Base-by-base conservation (phyloP, 1,140 invertebrate species). In the Ooceraea biroi region DNA sequence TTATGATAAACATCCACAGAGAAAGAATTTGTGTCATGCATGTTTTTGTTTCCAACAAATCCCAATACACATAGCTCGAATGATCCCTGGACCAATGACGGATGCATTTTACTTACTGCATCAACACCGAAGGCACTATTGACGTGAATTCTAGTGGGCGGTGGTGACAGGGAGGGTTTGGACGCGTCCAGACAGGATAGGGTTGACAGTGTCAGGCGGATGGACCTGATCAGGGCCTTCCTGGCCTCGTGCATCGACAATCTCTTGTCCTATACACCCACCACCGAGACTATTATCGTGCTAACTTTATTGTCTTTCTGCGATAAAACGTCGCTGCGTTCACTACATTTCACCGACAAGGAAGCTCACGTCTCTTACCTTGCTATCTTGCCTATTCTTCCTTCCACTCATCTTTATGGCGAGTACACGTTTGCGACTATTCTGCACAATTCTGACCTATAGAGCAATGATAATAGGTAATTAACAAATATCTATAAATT, bases 401-500 rank as follows among this genome's bases (percentile, higher is more conserved):
- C 69, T 71, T 57, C 14, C 57, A 0, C 12, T 19, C 1, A 22
- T 76, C 36, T 52, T 85, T 41, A 58, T 19, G 14, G 22, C 44
- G 11, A 25, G 60, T 83, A 94, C 92, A 87, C 94, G 94, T 3
- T 93, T 94, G 2, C 95, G 93, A 80, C 90, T 90, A 76, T 93
- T 94, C 90, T 95, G 95, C 19, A 95, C 84, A 61, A 91, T 94
- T 74, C 88, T 93, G 17, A 95, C 94, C 95, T 95, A 82, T 50
- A 19, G 25, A 19, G 12, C 36, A 1, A 36, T 41, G 30, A 50
- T 12, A 52, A 41, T 36, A 41, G 5, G 12, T 22, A 88, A 87
- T 55, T 14, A 36, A 36, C 36, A 36, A 36, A 36, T 36, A 36
- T 36, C 36, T 36, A 36, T 36, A 36, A 36, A 36, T 36, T 36